These are phyloP conservation scores for Campoplex nolae DNA, from an alignment of 2,888 invertebrate genomes.

Conservation along the genomic window DNA sequence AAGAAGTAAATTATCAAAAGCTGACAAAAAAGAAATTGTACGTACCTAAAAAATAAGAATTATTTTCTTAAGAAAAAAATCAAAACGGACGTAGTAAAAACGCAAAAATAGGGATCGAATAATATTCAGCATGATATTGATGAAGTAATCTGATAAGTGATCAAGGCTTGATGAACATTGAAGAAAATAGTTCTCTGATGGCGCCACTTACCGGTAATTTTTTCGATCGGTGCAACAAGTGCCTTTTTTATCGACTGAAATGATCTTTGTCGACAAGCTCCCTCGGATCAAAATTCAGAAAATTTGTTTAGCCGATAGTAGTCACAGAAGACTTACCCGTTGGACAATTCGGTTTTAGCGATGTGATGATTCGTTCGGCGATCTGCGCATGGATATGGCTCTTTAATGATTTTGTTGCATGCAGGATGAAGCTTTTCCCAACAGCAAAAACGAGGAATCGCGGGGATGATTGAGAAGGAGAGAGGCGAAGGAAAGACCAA, in stretches of 20 bases:
- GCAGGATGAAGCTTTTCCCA: not conserved
- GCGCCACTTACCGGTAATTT: not conserved
- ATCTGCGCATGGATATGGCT: constrained; percentile 18
- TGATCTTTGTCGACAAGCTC: not conserved
- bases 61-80: not conserved
- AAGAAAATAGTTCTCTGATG: not conserved
- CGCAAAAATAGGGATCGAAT: not conserved
- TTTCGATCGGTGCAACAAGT: not conserved
- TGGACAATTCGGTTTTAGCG: not conserved
- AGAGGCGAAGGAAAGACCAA: constrained; percentile 14
- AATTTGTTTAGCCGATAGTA: not conserved
- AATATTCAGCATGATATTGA: not conserved
- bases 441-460: not conserved
- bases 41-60: not conserved
- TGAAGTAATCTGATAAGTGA: not conserved
- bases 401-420: constrained; percentile 25
- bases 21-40: constrained; percentile 9
- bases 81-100: not conserved
- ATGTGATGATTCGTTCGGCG: constrained; percentile 12
- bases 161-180: not conserved
- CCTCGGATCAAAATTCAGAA: not conserved
- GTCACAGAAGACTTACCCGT: not conserved
- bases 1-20: not conserved
- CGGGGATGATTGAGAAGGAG: constrained; percentile 19
- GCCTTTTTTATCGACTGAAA: constrained; percentile 8